Evolutionary conservation across 2,888 invertebrate genomes (phyloP).

Genomic region (Ophion ellenae): DNA sequence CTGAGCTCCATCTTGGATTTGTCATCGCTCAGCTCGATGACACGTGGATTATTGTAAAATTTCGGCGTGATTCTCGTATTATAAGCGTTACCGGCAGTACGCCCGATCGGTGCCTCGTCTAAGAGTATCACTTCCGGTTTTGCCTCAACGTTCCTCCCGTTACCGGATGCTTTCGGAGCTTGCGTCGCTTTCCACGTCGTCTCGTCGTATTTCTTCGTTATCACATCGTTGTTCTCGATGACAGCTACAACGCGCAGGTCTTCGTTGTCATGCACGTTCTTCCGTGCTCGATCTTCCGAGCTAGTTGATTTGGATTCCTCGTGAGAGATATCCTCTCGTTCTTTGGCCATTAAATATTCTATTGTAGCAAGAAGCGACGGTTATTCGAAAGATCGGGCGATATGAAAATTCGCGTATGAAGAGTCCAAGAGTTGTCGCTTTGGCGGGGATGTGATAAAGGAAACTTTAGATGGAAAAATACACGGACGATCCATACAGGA

Average conservation of each 20-base stretch:
- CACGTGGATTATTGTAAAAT: slow-evolving; percentile 55
- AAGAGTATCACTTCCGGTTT: slow-evolving; percentile 59
- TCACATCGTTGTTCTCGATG: slow-evolving; percentile 58
- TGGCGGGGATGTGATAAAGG: too few species aligned
- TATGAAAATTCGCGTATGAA: not conserved
- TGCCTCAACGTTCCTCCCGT: not conserved
- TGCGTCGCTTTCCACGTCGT: not conserved
- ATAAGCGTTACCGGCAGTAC: not conserved
- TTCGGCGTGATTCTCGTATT: not conserved
- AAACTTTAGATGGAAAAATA: not conserved
- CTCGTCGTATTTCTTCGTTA: not conserved
- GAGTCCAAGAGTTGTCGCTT: not conserved
- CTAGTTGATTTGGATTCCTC: slow-evolving; percentile 29
- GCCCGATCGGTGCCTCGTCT: slow-evolving; percentile 53
- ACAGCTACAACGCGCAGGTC: slow-evolving; percentile 67
- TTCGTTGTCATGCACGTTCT: slow-evolving; percentile 46
- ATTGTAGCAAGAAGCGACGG: not conserved
- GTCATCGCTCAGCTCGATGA: slow-evolving; percentile 73
- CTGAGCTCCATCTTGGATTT: slow-evolving; percentile 73
- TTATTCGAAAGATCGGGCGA: not conserved
- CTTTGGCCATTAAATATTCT: slow-evolving; percentile 51
- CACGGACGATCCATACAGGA: slow-evolving; percentile 13
- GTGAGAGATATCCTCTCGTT: slow-evolving; percentile 6
- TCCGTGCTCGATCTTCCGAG: not conserved
- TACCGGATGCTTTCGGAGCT: not conserved